Evolutionary conservation across 2,797 vertebrate genomes (phyloP).

Genomic region (Scleropages formosus): DNA sequence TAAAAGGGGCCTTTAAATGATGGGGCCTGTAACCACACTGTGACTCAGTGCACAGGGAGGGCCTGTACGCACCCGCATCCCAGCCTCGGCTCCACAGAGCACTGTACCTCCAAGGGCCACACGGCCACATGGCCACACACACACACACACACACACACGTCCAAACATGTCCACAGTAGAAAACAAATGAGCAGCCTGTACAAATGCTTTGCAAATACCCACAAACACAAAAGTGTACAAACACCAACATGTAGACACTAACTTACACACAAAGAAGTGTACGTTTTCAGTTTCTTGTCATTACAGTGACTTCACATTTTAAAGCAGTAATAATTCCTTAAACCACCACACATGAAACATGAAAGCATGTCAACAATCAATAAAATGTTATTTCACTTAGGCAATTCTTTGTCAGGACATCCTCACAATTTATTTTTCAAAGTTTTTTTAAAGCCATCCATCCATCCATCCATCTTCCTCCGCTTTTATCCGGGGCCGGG

Average conservation of each 20-base stretch:
- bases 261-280: constrained; percentile 5
- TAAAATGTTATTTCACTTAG: too few species aligned
- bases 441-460: too few species aligned
- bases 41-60: constrained; percentile 51
- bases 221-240: background rate
- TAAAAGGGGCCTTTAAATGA: constrained; percentile 59
- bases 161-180: background rate
- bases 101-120: constrained; percentile 26
- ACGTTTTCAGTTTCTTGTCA: too few species aligned
- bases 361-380: too few species aligned
- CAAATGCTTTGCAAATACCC: background rate
- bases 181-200: background rate
- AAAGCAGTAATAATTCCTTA: too few species aligned
- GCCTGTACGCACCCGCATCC: constrained; percentile 7
- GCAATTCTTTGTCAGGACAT: too few species aligned
- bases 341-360: too few species aligned
- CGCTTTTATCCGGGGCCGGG: too few species aligned
- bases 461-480: too few species aligned
- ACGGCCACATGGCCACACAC: constrained; percentile 25
- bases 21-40: constrained; percentile 61
- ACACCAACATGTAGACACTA: background rate
- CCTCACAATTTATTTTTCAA: too few species aligned
- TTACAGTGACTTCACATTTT: too few species aligned
- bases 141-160: constrained; percentile 1
- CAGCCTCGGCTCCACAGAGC: background rate